Evolutionary conservation across 2,797 vertebrate species (phyloP), one percentile per base, ranked within the genome.

Genomic region (Periophthalmus magnuspinnatus): DNA sequence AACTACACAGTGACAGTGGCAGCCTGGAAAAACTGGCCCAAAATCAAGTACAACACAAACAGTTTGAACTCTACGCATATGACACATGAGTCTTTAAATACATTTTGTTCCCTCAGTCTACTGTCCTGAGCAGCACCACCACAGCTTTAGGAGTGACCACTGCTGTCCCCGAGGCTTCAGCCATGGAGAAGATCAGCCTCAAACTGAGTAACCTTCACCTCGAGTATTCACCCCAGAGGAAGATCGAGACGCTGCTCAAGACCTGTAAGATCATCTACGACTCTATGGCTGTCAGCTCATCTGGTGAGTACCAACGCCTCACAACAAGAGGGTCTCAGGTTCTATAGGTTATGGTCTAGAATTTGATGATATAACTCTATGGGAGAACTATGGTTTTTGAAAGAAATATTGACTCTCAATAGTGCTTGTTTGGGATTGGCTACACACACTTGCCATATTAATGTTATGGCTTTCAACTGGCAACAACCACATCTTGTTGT

Each of bases 191-290:
- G 86, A 99, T 99, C 91, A 95, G 72, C 91, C 91, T 78, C 33
- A 98, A 96, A 81, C 93, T 99, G 36, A 78, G 82, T n/a, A 91
- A 78, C 57, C 93, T 99, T 85, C 95, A 98, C 83, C 92, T 94
- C 83, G 93, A 97, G 67, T 99, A 99, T 78, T 99, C 97, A 0
- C 97, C 97, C 0, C 96, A 97, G 87, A 98, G 94, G 83, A 99
- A 98, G 91, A 97, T 98, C n/a, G 85, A 96, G 75, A 89, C 94
- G 80, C 91, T 99, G 75, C 93, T 99, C 22, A 99, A 99, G 86
- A 91, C 96, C 70, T 99, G 97, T 93, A 99, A 98, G 81, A 93
- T 98, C 80, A 99, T 99, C 89, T 99, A 99, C 1, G 96, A 99
- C 72, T 97, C 95, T 72, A 99, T 99, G 97, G 90, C 97, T 17